phyloP scores from a whole-genome alignment of 2,888 invertebrate species.

The Noctua janthina region DNA sequence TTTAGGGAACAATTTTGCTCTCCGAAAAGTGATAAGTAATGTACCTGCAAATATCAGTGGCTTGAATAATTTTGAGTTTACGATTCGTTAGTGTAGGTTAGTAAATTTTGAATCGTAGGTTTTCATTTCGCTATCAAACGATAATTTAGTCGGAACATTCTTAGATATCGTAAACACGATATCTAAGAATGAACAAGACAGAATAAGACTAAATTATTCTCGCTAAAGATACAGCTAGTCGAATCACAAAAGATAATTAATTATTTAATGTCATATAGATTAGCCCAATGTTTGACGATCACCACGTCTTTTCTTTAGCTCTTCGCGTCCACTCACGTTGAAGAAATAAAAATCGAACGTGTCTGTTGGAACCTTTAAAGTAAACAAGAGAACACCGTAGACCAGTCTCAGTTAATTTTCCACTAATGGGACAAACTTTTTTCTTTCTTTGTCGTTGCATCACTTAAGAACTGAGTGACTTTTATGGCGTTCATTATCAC shows the following conservation, averaged over 20 bases:
- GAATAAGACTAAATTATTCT: neutral
- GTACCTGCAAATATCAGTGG: neutral
- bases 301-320: neutral
- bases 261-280: neutral
- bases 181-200: neutral
- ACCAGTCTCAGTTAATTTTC: neutral
- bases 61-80: neutral
- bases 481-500: conserved; percentile 19
- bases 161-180: neutral
- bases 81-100: neutral
- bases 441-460: conserved; percentile 15
- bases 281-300: neutral
- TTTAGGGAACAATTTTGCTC: conserved; percentile 17
- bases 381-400: conserved; percentile 7
- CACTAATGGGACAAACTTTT: conserved; percentile 10
- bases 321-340: neutral
- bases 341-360: conserved; percentile 1
- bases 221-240: neutral
- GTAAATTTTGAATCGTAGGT: neutral
- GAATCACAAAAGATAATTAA: neutral
- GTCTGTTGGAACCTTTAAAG: conserved; percentile 1
- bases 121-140: neutral
- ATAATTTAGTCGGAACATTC: no score
- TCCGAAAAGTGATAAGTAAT: neutral
- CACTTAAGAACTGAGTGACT: conserved; percentile 10